Evolutionary conservation across 2,797 vertebrate species (phyloP), one percentile per base, ranked within the genome.

Genomic region (Astyanax mexicanus): DNA sequence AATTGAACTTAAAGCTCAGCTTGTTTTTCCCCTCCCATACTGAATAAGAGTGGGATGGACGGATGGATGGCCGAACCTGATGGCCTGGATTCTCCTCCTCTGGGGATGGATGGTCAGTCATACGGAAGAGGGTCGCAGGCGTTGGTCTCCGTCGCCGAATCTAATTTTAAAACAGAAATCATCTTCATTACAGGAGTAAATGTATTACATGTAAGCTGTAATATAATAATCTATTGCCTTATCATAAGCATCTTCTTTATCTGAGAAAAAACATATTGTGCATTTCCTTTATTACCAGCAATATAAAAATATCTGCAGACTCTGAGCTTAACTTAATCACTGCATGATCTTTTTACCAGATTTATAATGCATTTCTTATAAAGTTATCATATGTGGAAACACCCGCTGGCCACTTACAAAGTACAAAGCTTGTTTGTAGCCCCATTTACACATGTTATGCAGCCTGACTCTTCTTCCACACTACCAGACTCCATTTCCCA

Each of bases 91-190:
- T 77, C 58, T 96, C 95, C 12, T 97, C 96, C 71, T 97, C 97
- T 81, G 96, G 96, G 0, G 96, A 97, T 0, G 95, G 93, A 0
- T 94, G 94, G 84, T 98, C 96, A 0, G 96, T 95, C 85, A 96
- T 76, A 84, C 95, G 93, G 92, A 98, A 98, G 73, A 98, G 92
- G 40, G 96, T 96, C 74, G 97, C 97, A 0, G 96, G 97, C 3
- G 97, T 98, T 2, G 97, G 96, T 82, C 96, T 95, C 75, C 96
- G 85, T 40, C 95, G 94, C 51, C 96, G 94, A 86, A 98, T 98
- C 97, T 98, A 74, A 51, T 69, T 23, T 15, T 23, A 75, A 65
- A 17, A 81, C n/a, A 85, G 17, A 82, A 52, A 80, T 47, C 44
- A 35, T 38, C n/a, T 32, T 65, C 44, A 64, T n/a, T 27, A 62